Base-by-base conservation (phyloP, 2,888 invertebrate species). In the Drosophila falleni region DNA sequence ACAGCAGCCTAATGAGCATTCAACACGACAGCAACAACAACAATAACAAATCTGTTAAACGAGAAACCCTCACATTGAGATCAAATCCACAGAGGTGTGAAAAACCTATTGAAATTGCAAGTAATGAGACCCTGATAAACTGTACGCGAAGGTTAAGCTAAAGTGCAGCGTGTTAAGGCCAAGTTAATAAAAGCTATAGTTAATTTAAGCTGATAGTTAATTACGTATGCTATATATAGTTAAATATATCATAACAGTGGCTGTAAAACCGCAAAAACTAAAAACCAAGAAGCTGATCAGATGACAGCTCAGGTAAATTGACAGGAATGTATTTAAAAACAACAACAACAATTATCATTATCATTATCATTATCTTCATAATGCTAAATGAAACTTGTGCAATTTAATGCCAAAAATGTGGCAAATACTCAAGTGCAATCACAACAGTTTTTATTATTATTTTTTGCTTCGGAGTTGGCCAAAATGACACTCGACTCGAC, bases 91-190 rank as follows among this genome's bases (percentile, higher is more conserved):
- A 41, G 42, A 41, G 42, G 33, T 42, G 50, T 51, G 42, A 54
- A 47, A 47, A 19, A 37, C 39, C 29, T 26, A 49, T 61, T 49
- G 61, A 66, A 41, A 39, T 33, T 58, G 35, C 47, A 53, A 47
- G 19, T 66, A 42, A 54, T 41, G 46, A 50, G 64, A 55, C 68
- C 83, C 62, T 67, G 75, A 70, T 42, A 49, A 44, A 39, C 66
- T 39, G 63, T 72, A 39, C 50, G 53, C 49, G 55, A 78, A 85
- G 86, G 85, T 81, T 54, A 56, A 41, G 49, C 54, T 47, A 50
- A 59, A 69, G 58, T 71, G 67, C 75, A 68, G 59, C 62, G 35
- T 41, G 62, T 47, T 55, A 49, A 65, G 65, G 62, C 59, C 51
- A 69, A 41, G 65, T 49, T 41, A 47, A 46, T 60, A 50, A 53